Base-by-base conservation (phyloP, 2,888 invertebrate species). In the Argynnis bischoffii region DNA sequence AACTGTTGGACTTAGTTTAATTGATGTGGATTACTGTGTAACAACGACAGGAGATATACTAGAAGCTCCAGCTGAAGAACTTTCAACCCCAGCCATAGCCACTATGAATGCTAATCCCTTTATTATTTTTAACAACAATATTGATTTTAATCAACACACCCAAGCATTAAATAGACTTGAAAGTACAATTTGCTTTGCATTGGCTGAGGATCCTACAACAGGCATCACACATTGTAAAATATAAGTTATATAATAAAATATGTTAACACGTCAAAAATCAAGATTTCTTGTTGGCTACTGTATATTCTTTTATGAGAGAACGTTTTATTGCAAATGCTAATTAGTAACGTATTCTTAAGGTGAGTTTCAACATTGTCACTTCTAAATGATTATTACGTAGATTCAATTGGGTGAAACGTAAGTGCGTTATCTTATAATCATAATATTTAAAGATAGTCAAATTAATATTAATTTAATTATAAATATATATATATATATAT, bases 1-100 rank as follows among this genome's bases (percentile, higher is more conserved):
- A 31, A 74, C 75, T 1, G 79, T 76, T n/a, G 89, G 89, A 0
- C 66, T 92, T 8, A 80, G 72, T 50, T 53, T 89, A 2, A 72
- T 84, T 1, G 79, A 85, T 0, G 71, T 89, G 0, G 87, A 90
- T 50, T 74, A 84, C 66, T 92, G 92, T 67, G 83, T 87, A 6
- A 67, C 78, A 1, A 79, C 83, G 41, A 71, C 80, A 15, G 83
- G 82, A 13, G 84, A 85, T 13, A 35, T 48, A 1, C 50, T 67
- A 2, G 67, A 67, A 55, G 72, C 56, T 0, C 76, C 75, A 15
- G 87, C 87, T 0, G 78, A 89, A 72, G 70, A 70, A 13, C 82
- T 78, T 4, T 79, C 90, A 0, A 67, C 64, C 0, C 78, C 72
- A 18, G 81, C 86, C 0, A 84, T 87, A 75, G 51, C 54, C 3